Conservation (phyloP, 2,797 vertebrate genomes). For the Merluccius polli region DNA sequence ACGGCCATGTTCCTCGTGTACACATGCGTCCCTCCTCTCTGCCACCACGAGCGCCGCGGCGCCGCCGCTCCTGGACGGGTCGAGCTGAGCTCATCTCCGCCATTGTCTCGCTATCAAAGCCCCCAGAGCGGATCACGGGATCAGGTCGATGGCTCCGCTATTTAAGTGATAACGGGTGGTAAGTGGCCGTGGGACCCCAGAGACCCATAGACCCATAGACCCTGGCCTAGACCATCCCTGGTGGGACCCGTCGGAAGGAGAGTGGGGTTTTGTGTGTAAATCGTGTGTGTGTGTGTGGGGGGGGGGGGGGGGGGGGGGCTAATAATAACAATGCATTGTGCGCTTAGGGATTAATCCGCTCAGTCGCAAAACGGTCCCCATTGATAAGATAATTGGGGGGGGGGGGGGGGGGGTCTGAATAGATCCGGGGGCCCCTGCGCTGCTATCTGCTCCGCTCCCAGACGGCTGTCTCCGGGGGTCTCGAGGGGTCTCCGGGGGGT, state of each 20-base stretch:
- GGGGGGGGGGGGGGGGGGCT: background rate
- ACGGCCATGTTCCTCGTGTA: no score
- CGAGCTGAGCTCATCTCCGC: background rate
- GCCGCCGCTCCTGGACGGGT: background rate
- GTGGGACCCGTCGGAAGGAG: background rate
- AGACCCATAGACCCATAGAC: slow-evolving; percentile 2
- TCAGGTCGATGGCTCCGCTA: slow-evolving; percentile 19
- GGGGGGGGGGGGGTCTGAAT: slow-evolving; percentile 23
- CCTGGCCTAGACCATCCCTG: no score
- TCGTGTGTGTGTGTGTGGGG: background rate
- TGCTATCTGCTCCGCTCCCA: slow-evolving; percentile 23
- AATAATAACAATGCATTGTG: slow-evolving; percentile 11
- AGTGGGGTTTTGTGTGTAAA: slow-evolving; percentile 21
- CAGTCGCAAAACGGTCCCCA: slow-evolving; percentile 26
- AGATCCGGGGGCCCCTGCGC: slow-evolving; percentile 14
- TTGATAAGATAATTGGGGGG: slow-evolving; percentile 46
- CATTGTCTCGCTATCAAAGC: slow-evolving; percentile 9
- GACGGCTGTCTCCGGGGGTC: slow-evolving; percentile 55
- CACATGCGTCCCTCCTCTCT: no score
- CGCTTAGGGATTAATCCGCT: slow-evolving; percentile 31
- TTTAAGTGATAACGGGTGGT: slow-evolving; percentile 23
- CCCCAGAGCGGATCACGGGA: slow-evolving; percentile 17
- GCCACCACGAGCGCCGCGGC: no score
- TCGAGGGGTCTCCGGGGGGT: no score
- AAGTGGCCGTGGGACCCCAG: slow-evolving; percentile 7